phyloP scores from a whole-genome alignment of 2,113 vertebrate species.

The Dasyprocta punctata region DNA sequence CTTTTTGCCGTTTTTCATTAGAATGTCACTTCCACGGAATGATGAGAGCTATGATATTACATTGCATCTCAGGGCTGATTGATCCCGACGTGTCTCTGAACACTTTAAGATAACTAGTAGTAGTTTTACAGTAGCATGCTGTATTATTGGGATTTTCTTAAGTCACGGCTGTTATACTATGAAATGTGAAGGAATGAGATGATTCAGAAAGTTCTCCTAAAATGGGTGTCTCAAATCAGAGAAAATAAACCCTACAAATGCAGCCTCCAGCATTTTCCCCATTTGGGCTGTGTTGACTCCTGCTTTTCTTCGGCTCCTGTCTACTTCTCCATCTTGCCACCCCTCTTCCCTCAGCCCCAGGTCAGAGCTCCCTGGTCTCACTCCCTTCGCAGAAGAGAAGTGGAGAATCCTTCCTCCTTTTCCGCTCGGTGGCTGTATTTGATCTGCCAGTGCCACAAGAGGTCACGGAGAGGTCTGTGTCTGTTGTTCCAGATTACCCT shows the following conservation, averaged over 20 bases:
- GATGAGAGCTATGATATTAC: background rate
- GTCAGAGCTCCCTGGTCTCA: background rate
- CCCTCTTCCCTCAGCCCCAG: background rate
- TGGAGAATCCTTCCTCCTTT: background rate
- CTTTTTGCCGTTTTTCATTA: background rate
- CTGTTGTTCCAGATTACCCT: background rate
- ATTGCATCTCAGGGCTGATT: background rate
- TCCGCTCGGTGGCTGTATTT: background rate
- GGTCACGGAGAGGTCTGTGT: background rate
- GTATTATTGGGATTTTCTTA: background rate
- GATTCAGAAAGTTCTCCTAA: background rate
- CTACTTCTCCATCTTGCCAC: accelerated
- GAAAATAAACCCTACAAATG: background rate
- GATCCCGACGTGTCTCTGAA: background rate
- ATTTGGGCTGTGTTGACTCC: accelerated
- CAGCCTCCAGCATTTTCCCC: background rate
- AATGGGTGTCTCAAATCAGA: background rate
- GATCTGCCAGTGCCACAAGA: background rate
- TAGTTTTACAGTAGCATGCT: background rate
- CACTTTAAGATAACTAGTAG: background rate
- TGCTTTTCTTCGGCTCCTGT: background rate
- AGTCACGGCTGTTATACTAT: background rate
- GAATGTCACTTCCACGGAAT: background rate
- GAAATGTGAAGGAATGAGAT: background rate
- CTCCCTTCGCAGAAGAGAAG: background rate